These are phyloP conservation scores for Apodemus agrarius DNA, from an alignment of 2,797 vertebrate genomes.

Conservation along the genomic window DNA sequence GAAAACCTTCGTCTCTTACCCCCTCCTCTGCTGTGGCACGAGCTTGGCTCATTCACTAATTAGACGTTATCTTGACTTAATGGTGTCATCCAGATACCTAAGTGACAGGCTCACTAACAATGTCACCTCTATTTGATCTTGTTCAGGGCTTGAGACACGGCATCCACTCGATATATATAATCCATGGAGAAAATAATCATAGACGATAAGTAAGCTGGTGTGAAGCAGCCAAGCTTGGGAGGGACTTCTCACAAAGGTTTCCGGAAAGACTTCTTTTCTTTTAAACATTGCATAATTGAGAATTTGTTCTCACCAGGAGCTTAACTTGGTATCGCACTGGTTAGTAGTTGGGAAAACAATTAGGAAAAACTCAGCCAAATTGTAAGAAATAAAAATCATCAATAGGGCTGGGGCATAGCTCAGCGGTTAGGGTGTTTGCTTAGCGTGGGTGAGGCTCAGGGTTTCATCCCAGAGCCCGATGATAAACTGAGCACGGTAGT, in stretches of 20 bases:
- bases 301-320: conserved; percentile 13
- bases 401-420: background rate
- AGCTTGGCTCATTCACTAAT: conserved; percentile 12
- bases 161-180: background rate
- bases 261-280: background rate
- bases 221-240: background rate
- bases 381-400: background rate
- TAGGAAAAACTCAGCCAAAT: conserved; percentile 14
- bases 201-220: background rate
- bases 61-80: conserved; percentile 38
- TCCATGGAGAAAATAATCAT: background rate
- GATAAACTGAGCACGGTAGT: background rate
- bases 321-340: background rate
- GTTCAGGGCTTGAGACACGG: background rate
- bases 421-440: too few species aligned
- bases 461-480: background rate
- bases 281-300: background rate
- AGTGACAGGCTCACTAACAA: background rate
- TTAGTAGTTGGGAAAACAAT: conserved; percentile 49
- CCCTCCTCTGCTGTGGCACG: background rate
- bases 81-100: background rate
- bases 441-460: background rate
- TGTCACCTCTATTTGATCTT: background rate
- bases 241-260: background rate
- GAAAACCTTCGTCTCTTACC: background rate